Conservation (phyloP, 2,113 vertebrate species). For the Zingel zingel region DNA sequence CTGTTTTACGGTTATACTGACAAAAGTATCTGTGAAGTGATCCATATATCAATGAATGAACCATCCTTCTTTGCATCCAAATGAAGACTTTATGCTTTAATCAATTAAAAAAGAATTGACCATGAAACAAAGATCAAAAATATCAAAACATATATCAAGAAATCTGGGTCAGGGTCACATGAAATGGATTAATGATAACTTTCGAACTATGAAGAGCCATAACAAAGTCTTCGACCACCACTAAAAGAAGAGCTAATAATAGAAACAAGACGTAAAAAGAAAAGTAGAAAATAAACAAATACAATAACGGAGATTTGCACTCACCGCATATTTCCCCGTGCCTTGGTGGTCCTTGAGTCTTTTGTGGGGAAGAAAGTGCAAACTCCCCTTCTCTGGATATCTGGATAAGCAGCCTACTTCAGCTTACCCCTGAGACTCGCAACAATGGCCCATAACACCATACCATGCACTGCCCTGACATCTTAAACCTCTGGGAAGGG, state of each 20-base stretch:
- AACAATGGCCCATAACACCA: conserved; percentile 56
- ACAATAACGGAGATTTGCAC: conserved; percentile 33
- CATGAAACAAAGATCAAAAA: not conserved
- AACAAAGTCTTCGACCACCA: not conserved
- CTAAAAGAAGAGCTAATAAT: not conserved
- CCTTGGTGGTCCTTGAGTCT: conserved; percentile 15
- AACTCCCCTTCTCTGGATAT: conserved; percentile 21
- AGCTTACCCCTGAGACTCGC: conserved; percentile 12
- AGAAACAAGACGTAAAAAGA: not conserved
- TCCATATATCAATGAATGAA: not conserved
- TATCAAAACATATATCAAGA: not conserved
- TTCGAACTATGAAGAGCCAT: not conserved
- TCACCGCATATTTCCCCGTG: conserved; percentile 78
- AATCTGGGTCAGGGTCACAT: not conserved
- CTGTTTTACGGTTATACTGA: not conserved
- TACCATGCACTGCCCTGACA: conserved; percentile 66
- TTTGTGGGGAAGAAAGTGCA: conserved; percentile 17
- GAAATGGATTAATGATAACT: not conserved
- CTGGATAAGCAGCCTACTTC: not conserved
- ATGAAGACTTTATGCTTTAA: not conserved
- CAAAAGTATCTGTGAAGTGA: not conserved
- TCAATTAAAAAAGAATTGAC: not conserved
- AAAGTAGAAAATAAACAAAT: not conserved
- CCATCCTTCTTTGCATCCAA: not conserved
- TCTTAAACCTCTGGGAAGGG: conserved; percentile 81